Conservation (phyloP, 2,888 invertebrate species). For the Cordilura impudica region DNA sequence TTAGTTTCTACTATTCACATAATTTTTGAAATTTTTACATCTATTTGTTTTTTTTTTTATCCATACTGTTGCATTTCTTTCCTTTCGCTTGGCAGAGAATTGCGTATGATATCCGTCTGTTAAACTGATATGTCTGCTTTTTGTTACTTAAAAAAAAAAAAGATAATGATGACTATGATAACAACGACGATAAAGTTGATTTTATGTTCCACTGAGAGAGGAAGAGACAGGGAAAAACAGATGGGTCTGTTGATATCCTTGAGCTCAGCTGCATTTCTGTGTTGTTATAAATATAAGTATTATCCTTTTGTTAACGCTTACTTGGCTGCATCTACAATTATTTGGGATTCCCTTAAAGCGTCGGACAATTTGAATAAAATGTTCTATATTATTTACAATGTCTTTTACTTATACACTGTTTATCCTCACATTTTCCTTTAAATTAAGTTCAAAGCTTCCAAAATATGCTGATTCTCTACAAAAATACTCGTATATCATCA, state of each 20-base stretch:
- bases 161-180: slow-evolving; percentile 24
- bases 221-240: slow-evolving; percentile 3
- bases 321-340: slow-evolving; percentile 54
- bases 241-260: slow-evolving; percentile 44
- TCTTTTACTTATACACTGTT: background rate
- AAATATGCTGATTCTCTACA: background rate
- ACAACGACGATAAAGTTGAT: slow-evolving; percentile 47
- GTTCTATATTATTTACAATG: slow-evolving; percentile 24
- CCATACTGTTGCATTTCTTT: slow-evolving; percentile 22
- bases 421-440: background rate
- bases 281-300: slow-evolving; percentile 63
- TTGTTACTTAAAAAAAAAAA: no score
- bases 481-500: no score
- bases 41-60: slow-evolving; percentile 13
- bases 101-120: slow-evolving; percentile 57
- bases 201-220: background rate
- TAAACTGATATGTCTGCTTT: slow-evolving; percentile 46
- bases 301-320: slow-evolving; percentile 63
- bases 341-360: slow-evolving; percentile 61
- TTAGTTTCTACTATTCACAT: background rate
- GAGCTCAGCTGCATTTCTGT: slow-evolving; percentile 59
- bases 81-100: slow-evolving; percentile 50
- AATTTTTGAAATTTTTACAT: slow-evolving; percentile 40
- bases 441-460: background rate
- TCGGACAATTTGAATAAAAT: slow-evolving; percentile 56